Evolutionary conservation across 2,797 vertebrate species (phyloP).

Genomic region (Pachyuromys duprasi): DNA sequence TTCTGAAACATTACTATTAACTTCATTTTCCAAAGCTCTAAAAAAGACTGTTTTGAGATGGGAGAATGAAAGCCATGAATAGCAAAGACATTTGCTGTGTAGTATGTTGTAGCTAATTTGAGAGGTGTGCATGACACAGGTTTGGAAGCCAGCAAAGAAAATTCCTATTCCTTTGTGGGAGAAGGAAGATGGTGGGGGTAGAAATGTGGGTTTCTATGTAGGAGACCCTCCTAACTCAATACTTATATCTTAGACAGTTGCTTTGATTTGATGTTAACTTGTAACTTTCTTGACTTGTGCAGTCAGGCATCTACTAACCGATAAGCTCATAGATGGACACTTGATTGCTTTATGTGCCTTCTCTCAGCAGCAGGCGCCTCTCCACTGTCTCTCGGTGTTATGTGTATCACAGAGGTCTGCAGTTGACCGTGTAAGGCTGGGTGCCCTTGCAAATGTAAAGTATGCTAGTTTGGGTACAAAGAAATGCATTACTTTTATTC

Average conservation of each 20-base stretch:
- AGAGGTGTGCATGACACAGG: not conserved
- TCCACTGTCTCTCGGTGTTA: not conserved
- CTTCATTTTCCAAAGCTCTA: not conserved
- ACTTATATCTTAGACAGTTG: not conserved
- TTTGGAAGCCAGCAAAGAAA: not conserved
- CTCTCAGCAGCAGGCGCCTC: not conserved
- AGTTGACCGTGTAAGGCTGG: not conserved
- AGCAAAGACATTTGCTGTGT: not conserved
- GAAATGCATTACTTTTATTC: slow-evolving; percentile 18
- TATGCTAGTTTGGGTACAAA: not conserved
- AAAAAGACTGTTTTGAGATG: slow-evolving; percentile 1
- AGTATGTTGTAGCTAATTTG: not conserved
- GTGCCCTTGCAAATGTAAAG: not conserved
- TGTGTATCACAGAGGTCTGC: not conserved
- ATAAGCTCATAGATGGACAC: not conserved
- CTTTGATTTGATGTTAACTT: not conserved
- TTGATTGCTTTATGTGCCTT: not conserved
- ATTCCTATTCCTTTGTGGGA: not conserved
- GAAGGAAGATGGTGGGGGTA: not conserved
- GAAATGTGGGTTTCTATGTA: not conserved
- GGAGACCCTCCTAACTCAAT: not conserved
- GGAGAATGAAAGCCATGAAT: not conserved
- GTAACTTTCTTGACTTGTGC: not conserved
- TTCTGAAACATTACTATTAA: not conserved
- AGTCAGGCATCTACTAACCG: not conserved